Conservation (phyloP, 1,140 invertebrate species). For the Melipona quadrifasciata region DNA sequence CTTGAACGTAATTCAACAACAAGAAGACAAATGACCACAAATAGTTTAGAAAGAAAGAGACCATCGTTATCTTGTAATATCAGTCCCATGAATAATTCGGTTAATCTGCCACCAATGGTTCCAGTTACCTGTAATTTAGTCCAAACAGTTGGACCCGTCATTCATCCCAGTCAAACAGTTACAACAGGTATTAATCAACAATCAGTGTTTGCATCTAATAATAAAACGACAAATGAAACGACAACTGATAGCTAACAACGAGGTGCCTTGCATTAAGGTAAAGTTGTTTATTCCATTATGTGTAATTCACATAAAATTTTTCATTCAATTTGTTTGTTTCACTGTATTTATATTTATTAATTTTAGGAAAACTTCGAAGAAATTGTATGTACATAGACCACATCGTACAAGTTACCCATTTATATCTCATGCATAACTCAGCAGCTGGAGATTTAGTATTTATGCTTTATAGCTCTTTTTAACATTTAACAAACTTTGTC, state of each 20-base stretch:
- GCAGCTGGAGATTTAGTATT: slow-evolving; percentile 61
- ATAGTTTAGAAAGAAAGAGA: slow-evolving; percentile 79
- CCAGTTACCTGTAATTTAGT: slow-evolving; percentile 79
- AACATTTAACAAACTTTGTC: slow-evolving; percentile 62
- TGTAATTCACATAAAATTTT: background rate
- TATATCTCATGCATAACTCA: slow-evolving; percentile 57
- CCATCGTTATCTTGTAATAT: slow-evolving; percentile 71
- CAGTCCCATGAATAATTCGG: slow-evolving; percentile 69
- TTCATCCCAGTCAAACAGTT: slow-evolving; percentile 74
- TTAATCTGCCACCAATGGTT: slow-evolving; percentile 78
- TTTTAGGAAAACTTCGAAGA: slow-evolving; percentile 51
- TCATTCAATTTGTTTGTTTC: background rate
- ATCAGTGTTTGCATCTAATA: slow-evolving; percentile 69
- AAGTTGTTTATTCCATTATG: background rate
- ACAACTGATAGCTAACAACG: slow-evolving; percentile 79
- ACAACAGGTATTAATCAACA: slow-evolving; percentile 72
- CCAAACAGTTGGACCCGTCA: slow-evolving; percentile 76
- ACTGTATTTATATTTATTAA: background rate
- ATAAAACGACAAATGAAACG: slow-evolving; percentile 72
- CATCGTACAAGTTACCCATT: slow-evolving; percentile 61
- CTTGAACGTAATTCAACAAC: slow-evolving; percentile 79
- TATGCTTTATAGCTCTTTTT: slow-evolving; percentile 69
- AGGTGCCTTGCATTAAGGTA: slow-evolving; percentile 62
- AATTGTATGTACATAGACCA: slow-evolving; percentile 58
- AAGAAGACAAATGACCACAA: slow-evolving; percentile 76